phyloP scores from a whole-genome alignment of 1,140 invertebrate genomes.

The Heliconius melpomene region DNA sequence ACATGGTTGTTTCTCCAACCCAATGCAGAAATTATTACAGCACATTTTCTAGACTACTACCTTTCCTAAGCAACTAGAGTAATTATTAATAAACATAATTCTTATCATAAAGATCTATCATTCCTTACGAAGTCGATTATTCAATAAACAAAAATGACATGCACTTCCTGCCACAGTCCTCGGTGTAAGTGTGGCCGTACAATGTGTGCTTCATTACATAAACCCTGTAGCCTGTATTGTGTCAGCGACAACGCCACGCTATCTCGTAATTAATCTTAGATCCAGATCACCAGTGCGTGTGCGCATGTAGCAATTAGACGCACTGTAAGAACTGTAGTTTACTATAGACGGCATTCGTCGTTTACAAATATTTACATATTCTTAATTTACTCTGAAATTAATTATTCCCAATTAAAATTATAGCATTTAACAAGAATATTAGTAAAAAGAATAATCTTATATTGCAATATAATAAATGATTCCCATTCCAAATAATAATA shows the following conservation, averaged over 20 bases:
- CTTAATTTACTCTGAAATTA: background rate
- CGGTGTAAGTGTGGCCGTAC: slow-evolving; percentile 22
- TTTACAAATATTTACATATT: background rate
- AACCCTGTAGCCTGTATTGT: slow-evolving; percentile 49
- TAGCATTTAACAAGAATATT: too few relatives aligned
- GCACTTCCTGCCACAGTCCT: background rate
- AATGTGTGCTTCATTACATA: slow-evolving; percentile 48
- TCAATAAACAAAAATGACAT: slow-evolving; percentile 6
- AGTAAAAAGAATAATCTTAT: too few relatives aligned
- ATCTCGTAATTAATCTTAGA: slow-evolving; percentile 61
- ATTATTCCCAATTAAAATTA: too few relatives aligned
- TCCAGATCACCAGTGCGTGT: slow-evolving; percentile 40
- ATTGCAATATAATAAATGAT: too few relatives aligned
- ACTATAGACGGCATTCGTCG: background rate
- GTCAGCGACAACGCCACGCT: slow-evolving; percentile 57
- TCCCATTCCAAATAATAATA: background rate
- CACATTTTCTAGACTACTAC: background rate
- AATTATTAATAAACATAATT: slow-evolving; percentile 1
- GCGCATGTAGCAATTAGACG: slow-evolving; percentile 23
- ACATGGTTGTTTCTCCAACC: too few relatives aligned
- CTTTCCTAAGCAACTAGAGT: background rate
- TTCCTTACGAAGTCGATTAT: background rate
- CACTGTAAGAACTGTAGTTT: slow-evolving; percentile 11
- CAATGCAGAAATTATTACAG: too few relatives aligned
- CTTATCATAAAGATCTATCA: background rate